A percentile compares a stretch with the other conserved stretches of the same genome.
Conservation (phyloP, 2,113 vertebrate genomes). For the Sinosuthora webbiana region DNA sequence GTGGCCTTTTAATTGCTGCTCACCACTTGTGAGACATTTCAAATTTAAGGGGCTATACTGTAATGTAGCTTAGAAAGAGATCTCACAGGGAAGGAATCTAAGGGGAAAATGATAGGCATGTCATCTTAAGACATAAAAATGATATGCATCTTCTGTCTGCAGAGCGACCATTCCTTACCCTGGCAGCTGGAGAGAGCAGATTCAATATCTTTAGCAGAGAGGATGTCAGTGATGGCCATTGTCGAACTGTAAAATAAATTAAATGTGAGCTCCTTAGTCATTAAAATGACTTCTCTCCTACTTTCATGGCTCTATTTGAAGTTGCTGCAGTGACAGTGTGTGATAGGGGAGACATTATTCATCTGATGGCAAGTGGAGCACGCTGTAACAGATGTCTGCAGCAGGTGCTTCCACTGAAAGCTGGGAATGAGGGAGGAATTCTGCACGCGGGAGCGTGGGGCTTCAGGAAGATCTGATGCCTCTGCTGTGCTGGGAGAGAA, state of each 20-base stretch:
- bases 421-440: slow-evolving; percentile 33
- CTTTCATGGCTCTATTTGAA: slow-evolving; percentile 33
- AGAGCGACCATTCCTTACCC: slow-evolving; percentile 65
- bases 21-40: neutral
- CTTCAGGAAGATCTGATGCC: neutral
- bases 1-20: neutral
- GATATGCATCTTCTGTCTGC: slow-evolving; percentile 37
- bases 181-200: slow-evolving; percentile 75
- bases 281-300: neutral
- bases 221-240: slow-evolving; percentile 74
- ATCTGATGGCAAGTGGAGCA: neutral
- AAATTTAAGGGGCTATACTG: neutral
- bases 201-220: slow-evolving; percentile 75
- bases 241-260: slow-evolving; percentile 49
- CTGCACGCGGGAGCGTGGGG: neutral
- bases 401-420: slow-evolving; percentile 46
- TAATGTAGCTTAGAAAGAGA: slow-evolving; percentile 16
- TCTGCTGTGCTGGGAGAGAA: neutral
- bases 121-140: slow-evolving; percentile 56
- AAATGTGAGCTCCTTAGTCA: slow-evolving; percentile 31
- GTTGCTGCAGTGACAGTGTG: slow-evolving; percentile 32
- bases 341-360: slow-evolving; percentile 26
- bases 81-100: slow-evolving; percentile 43
- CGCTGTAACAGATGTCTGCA: slow-evolving; percentile 42
- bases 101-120: slow-evolving; percentile 40